These are phyloP conservation scores for Pocillopora damicornis DNA, from an alignment of 64 coral and sea anemone species.

Conservation along the genomic window DNA sequence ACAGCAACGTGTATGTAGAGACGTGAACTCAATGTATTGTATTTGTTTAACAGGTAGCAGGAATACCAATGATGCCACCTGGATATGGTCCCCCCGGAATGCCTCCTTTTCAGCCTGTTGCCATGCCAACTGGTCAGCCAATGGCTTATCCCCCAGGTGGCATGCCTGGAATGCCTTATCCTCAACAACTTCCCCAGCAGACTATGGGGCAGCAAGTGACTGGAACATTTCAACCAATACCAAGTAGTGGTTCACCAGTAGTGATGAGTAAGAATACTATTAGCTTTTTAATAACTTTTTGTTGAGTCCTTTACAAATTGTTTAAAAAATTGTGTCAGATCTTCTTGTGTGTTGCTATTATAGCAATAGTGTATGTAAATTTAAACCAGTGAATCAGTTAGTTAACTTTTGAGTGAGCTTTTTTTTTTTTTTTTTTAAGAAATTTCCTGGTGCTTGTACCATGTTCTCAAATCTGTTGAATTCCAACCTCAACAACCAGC, in stretches of 20 bases:
- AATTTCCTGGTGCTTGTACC: neutral
- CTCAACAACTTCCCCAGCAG: slow-evolving; percentile 34
- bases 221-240: slow-evolving; percentile 36
- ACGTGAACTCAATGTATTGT: too few relatives aligned
- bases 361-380: too few relatives aligned
- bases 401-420: too few relatives aligned
- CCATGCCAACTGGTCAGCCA: slow-evolving; percentile 66
- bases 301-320: neutral
- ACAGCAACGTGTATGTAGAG: neutral
- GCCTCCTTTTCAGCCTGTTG: slow-evolving; percentile 61
- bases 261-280: slow-evolving; percentile 25
- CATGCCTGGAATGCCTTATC: slow-evolving; percentile 47
- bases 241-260: slow-evolving; percentile 36
- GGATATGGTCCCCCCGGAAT: slow-evolving; percentile 56
- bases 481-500: too few relatives aligned
- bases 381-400: too few relatives aligned
- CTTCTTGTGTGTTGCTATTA: too few relatives aligned
- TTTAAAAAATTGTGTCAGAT: too few relatives aligned
- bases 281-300: neutral
- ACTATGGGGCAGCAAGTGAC: slow-evolving; percentile 29
- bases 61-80: slow-evolving; percentile 60
- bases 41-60: slow-evolving; percentile 37
- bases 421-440: too few relatives aligned
- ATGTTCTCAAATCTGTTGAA: neutral
- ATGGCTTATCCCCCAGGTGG: slow-evolving; percentile 49